Percentiles rank a stretch among this genome's conserved stretches.
These are phyloP conservation scores for Rhea pennata DNA, from an alignment of 2,113 vertebrate species.

Conservation along the genomic window DNA sequence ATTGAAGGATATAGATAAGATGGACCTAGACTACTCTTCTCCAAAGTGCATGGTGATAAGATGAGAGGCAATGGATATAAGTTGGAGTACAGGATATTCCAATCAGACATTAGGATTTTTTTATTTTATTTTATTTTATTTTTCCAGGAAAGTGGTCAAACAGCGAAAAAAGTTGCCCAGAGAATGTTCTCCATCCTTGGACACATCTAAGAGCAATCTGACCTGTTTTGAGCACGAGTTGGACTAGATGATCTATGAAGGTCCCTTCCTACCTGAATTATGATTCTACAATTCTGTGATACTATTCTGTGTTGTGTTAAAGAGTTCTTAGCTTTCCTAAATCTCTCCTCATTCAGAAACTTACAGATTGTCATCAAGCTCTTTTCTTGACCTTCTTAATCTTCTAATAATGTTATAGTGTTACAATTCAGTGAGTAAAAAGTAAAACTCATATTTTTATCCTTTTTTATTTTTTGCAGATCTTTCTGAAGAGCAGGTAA, in stretches of 20 bases:
- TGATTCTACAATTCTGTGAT: not conserved
- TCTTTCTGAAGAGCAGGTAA: not conserved
- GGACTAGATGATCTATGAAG: not conserved
- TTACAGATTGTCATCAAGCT: fast-evolving
- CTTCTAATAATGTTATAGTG: not conserved
- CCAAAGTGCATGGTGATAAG: not conserved
- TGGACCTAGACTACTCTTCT: not conserved
- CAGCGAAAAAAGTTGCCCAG: not conserved
- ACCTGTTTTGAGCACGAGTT: not conserved
- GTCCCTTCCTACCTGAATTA: not conserved
- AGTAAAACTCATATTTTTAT: not conserved
- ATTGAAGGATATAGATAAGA: not conserved
- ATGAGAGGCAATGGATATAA: not conserved
- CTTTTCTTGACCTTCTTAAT: not conserved
- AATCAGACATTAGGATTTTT: not conserved
- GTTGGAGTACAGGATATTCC: not conserved
- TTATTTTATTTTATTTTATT: too few relatives aligned
- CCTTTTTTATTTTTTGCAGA: not conserved
- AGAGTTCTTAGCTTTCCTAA: not conserved
- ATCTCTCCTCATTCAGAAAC: not conserved
- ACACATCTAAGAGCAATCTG: not conserved
- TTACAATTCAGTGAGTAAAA: not conserved
- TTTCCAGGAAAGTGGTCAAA: not conserved
- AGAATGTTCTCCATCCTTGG: not conserved
- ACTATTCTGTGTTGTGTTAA: not conserved